Evolutionary conservation across 2,797 vertebrate species (phyloP).

Genomic region (Natrix natrix): DNA sequence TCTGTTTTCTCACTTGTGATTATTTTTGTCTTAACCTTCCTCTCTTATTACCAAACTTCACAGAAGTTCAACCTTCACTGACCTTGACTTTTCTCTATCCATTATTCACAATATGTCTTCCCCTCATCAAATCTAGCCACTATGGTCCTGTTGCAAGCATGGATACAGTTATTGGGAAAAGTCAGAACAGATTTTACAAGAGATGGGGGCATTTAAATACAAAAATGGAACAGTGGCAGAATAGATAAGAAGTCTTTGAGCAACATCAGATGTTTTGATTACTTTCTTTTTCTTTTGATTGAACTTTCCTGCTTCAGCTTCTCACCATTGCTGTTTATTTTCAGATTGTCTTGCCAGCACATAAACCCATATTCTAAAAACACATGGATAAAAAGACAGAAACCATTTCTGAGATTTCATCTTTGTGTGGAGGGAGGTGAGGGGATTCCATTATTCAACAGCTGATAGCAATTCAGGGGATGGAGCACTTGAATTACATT

Average conservation of each 20-base stretch:
- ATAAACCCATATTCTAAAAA: not conserved
- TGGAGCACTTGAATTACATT: not conserved
- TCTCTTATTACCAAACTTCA: not conserved
- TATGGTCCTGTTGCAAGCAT: not conserved
- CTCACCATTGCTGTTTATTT: not conserved
- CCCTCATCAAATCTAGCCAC: not conserved
- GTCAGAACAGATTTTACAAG: not conserved
- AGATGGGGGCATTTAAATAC: not conserved
- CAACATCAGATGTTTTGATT: not conserved
- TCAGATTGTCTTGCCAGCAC: not conserved
- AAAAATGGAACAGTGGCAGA: not conserved
- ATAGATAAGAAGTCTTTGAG: not conserved
- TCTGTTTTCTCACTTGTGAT: not conserved
- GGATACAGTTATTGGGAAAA: not conserved
- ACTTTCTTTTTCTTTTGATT: not conserved
- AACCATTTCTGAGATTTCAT: not conserved
- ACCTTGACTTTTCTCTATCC: not conserved
- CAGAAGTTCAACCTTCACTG: not conserved
- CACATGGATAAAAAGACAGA: not conserved
- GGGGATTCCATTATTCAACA: not conserved
- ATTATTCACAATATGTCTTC: not conserved
- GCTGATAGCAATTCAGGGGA: not conserved
- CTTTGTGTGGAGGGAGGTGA: not conserved
- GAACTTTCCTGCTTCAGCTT: not conserved
- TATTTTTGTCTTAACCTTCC: not conserved